These are phyloP conservation scores for Xenotilapia caudafasciata DNA, from an alignment of 2,113 vertebrate genomes.

Conservation along the genomic window DNA sequence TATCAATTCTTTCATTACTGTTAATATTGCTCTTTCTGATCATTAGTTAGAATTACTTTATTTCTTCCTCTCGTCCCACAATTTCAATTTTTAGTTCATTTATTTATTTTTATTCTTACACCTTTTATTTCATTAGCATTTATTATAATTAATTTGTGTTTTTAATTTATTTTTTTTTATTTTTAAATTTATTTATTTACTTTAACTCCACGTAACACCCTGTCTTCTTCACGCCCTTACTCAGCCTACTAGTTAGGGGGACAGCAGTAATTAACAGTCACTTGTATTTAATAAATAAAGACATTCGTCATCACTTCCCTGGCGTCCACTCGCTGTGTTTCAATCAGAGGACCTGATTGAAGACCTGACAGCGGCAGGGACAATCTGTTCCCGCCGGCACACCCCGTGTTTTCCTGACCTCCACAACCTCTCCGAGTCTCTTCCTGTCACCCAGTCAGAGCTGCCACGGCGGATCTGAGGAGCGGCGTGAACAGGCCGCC, in stretches of 20 bases:
- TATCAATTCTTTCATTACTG: not conserved
- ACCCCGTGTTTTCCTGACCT: not conserved
- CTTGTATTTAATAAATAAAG: not conserved
- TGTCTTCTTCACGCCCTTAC: not conserved
- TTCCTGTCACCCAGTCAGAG: not conserved
- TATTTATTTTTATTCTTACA: not conserved
- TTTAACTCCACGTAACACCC: not conserved
- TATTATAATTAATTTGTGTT: not conserved
- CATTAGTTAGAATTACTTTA: not conserved
- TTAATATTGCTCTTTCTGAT: not conserved
- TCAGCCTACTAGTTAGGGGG: not conserved
- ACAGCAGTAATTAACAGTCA: not conserved
- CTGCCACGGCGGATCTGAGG: slow-evolving; percentile 28
- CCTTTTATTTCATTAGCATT: not conserved
- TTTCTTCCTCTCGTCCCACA: not conserved
- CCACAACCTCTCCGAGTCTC: not conserved
- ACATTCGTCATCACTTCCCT: not conserved
- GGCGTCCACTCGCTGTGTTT: not conserved
- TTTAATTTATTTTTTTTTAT: not conserved
- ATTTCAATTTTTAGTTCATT: not conserved
- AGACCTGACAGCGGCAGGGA: not conserved
- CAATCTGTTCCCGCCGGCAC: not conserved
- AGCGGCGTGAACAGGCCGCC: not conserved
- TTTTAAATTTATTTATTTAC: not conserved
- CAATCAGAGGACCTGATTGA: slow-evolving; percentile 15